Conservation (phyloP, 2,113 vertebrate genomes). For the Rissa tridactyla region DNA sequence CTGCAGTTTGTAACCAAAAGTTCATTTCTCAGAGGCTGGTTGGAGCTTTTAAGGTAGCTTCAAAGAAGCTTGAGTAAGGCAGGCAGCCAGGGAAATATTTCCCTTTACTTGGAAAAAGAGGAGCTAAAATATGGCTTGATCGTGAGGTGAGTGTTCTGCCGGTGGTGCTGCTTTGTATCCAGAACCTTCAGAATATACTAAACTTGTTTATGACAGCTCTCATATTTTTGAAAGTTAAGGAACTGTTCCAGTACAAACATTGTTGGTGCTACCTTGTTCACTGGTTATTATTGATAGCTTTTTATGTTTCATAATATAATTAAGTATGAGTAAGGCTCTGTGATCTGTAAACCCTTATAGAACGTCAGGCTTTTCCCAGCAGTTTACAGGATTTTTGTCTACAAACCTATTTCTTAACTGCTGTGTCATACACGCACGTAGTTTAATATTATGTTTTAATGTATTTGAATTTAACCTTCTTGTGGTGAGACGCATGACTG, state of each 20-base stretch:
- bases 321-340: neutral
- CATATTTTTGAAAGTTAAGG: neutral
- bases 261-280: neutral
- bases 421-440: neutral
- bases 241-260: neutral
- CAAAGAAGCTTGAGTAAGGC: neutral
- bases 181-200: neutral
- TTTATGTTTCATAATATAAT: neutral
- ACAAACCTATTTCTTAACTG: neutral
- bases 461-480: neutral
- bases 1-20: neutral
- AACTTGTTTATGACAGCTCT: neutral
- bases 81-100: neutral
- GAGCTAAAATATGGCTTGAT: neutral
- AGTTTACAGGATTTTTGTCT: neutral
- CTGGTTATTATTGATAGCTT: neutral
- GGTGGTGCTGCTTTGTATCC: neutral
- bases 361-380: neutral
- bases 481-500: neutral
- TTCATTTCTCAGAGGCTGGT: neutral
- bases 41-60: neutral
- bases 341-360: neutral
- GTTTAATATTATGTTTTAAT: neutral
- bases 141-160: neutral
- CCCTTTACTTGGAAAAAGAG: neutral